Percentiles rank a stretch among this genome's conserved stretches.
Evolutionary conservation across 2,797 vertebrate species (phyloP).

Genomic region (Pangasius sanitwongsei): DNA sequence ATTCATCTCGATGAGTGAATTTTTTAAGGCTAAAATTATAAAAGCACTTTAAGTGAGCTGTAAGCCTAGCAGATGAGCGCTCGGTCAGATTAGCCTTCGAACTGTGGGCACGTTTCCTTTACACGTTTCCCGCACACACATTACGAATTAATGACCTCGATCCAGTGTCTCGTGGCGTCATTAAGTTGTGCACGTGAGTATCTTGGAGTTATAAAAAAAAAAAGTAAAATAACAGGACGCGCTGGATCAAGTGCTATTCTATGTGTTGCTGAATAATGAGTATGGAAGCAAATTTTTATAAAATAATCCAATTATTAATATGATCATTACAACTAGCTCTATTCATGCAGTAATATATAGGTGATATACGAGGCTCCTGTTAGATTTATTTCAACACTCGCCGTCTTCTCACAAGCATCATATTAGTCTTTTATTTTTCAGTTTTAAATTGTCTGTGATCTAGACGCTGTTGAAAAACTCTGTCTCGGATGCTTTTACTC

Average conservation of each 20-base stretch:
- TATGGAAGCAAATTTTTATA: not conserved
- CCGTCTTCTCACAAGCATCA: not conserved
- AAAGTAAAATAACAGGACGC: not conserved
- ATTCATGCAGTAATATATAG: no score
- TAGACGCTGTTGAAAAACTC: not conserved
- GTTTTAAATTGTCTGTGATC: not conserved
- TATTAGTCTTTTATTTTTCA: not conserved
- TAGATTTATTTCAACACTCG: not conserved
- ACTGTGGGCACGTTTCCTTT: not conserved
- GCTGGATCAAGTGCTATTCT: not conserved
- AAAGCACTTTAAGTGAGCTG: not conserved
- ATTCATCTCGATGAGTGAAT: not conserved
- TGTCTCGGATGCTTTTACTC: not conserved
- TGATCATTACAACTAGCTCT: not conserved
- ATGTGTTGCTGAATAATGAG: not conserved
- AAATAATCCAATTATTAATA: not conserved
- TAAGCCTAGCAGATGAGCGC: not conserved
- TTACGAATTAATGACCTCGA: not conserved
- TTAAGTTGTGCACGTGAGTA: not conserved
- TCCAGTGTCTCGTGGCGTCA: not conserved
- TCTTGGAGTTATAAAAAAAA: not conserved
- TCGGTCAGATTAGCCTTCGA: not conserved
- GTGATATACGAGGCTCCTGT: no score
- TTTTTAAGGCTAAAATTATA: not conserved
- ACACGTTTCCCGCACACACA: not conserved